Conservation (phyloP, 1,140 invertebrate species). For the Apis laboriosa region DNA sequence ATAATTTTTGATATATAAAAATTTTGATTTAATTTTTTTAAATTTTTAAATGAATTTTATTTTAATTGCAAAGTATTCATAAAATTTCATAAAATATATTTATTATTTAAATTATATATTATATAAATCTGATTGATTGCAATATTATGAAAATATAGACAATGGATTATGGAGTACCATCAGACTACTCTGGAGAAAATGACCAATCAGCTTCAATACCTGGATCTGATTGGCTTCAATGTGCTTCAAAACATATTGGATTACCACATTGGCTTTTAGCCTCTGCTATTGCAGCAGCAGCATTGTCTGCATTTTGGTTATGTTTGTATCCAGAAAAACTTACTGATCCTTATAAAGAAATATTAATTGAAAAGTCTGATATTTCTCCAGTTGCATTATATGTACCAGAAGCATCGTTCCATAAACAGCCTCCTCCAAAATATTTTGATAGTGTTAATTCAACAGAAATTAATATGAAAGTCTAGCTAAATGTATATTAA, state of each 20-base stretch:
- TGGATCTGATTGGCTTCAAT: slow-evolving; percentile 80
- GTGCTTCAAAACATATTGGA: slow-evolving; percentile 81
- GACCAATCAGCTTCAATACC: slow-evolving; percentile 64
- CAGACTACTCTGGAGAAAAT: slow-evolving; percentile 70
- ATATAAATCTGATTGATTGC: slow-evolving; percentile 18
- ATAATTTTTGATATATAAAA: slow-evolving; percentile 10
- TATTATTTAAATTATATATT: neutral
- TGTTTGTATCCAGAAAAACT: slow-evolving; percentile 74
- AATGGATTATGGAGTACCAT: slow-evolving; percentile 70
- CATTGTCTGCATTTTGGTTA: slow-evolving; percentile 81
- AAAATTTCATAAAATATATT: neutral
- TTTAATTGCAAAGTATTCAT: neutral
- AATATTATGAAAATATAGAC: slow-evolving; percentile 56
- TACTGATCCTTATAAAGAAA: slow-evolving; percentile 45
- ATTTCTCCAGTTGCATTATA: slow-evolving; percentile 57
- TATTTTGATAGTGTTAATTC: slow-evolving; percentile 58
- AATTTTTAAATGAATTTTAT: neutral
- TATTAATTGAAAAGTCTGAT: slow-evolving; percentile 52
- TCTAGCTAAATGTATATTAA: slow-evolving; percentile 43
- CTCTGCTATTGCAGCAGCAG: slow-evolving; percentile 76
- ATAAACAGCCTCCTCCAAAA: slow-evolving; percentile 70
- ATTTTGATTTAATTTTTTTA: slow-evolving; percentile 7
- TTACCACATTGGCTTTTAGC: slow-evolving; percentile 81
- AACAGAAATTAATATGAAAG: slow-evolving; percentile 51
- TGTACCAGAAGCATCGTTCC: slow-evolving; percentile 63